Evolutionary conservation across 2,888 invertebrate species (phyloP), one percentile per base, ranked within the genome.

Genomic region (Plusia festucae): DNA sequence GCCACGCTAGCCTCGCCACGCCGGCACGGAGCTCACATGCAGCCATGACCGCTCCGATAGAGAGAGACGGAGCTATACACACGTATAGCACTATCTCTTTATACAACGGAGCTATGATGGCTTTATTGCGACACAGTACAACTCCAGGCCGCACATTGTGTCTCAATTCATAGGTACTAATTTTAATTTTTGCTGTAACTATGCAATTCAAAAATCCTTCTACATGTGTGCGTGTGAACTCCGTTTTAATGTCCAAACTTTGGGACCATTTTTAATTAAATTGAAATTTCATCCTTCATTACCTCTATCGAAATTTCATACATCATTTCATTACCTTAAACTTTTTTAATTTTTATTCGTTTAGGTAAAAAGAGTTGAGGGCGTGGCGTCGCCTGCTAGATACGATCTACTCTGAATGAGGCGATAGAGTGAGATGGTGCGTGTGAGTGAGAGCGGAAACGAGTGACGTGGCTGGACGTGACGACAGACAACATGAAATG

Each of bases 381-480:
- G 87, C 86, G 79, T 85, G 79, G 76, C 68, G 85, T 85, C 83
- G 78, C 85, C 78, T 76, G 79, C 76, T 70, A 61, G 66, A 86
- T 85, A 87, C 83, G 46, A 61, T 86, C 87, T 89, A 92, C 85
- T 86, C 88, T 79, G 86, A 86, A 93, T 94, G 94, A 92, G 91
- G 91, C 91, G 91, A 91, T 82, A 91, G 89, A 92, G 93, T 93
- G 94, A 93, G 89, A 92, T 91, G 91, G 93, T 93, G 94, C 93
- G 92, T 88, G 93, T 90, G 91, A 93, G 92, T 91, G 94, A 91
- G 92, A 94, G 93, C 91, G 93, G 93, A 94, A 93, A 94, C 91
- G 91, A 88, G 92, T 93, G 93, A 91, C 92, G 90, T 91, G 90
- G 90, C 91, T 91, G 88, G 84, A 85, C 90, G 92, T 90, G 91